phyloP scores from a whole-genome alignment of 2,888 invertebrate species.

The Saturnia pavonia region DNA sequence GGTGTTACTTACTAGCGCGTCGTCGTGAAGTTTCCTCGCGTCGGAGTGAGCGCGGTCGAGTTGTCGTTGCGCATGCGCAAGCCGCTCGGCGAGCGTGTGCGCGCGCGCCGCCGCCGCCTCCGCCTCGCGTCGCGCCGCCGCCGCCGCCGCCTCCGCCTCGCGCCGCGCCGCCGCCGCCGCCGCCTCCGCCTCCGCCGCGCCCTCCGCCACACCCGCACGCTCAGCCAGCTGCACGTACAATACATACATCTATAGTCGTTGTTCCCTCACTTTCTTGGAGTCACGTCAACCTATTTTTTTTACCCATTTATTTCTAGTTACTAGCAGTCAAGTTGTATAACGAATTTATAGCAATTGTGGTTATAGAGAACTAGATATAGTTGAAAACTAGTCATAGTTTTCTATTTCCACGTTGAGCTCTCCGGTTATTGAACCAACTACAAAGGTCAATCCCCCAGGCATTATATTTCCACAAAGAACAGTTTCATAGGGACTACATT shows the following conservation, averaged over 20 bases:
- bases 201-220: constrained; percentile 52
- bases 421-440: too few relatives aligned
- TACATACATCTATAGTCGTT: neutral
- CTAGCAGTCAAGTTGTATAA: too few relatives aligned
- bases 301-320: too few relatives aligned
- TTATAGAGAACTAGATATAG: too few relatives aligned
- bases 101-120: constrained; percentile 66
- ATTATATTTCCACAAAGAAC: neutral
- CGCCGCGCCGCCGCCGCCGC: constrained; percentile 59
- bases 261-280: too few relatives aligned
- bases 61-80: constrained; percentile 74
- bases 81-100: constrained; percentile 64
- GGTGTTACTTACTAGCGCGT: constrained; percentile 55
- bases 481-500: neutral
- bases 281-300: too few relatives aligned
- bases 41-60: constrained; percentile 72
- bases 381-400: too few relatives aligned
- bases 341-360: too few relatives aligned
- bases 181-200: constrained; percentile 58
- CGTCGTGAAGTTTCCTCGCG: constrained; percentile 70
- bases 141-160: constrained; percentile 62
- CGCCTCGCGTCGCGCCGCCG: constrained; percentile 66
- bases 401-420: too few relatives aligned
- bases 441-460: neutral
- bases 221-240: constrained; percentile 41